These are phyloP conservation scores for Galendromus occidentalis DNA, from an alignment of 1,140 invertebrate genomes.

Conservation along the genomic window DNA sequence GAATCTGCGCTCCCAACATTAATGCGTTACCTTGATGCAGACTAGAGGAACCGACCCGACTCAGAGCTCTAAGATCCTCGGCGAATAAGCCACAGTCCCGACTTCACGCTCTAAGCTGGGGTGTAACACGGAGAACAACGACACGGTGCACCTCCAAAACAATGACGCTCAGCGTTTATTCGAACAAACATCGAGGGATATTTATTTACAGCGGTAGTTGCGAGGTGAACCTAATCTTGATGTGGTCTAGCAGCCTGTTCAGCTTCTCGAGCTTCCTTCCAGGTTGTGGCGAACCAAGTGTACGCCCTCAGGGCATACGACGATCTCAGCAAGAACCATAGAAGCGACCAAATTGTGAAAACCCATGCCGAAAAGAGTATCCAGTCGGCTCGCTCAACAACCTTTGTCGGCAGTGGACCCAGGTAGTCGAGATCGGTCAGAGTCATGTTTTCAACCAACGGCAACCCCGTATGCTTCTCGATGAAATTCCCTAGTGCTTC, in stretches of 20 bases:
- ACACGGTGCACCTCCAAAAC: no score
- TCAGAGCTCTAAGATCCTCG: no score
- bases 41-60: no score
- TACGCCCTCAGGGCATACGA: not conserved
- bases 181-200: no score
- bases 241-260: not conserved
- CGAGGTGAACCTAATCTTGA: not conserved
- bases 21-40: no score
- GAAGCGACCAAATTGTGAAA: not conserved
- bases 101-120: no score
- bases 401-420: not conserved
- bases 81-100: no score
- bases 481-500: constrained; percentile 62
- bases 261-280: not conserved
- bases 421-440: not conserved
- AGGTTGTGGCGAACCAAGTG: not conserved
- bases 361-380: not conserved
- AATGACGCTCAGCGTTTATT: no score
- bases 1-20: no score
- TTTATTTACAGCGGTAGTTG: not conserved
- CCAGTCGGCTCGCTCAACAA: not conserved
- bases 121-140: no score
- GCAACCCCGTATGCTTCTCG: constrained; percentile 44
- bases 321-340: not conserved
- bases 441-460: not conserved